phyloP scores from a whole-genome alignment of 2,797 vertebrate species.

The Taenioides sp. region DNA sequence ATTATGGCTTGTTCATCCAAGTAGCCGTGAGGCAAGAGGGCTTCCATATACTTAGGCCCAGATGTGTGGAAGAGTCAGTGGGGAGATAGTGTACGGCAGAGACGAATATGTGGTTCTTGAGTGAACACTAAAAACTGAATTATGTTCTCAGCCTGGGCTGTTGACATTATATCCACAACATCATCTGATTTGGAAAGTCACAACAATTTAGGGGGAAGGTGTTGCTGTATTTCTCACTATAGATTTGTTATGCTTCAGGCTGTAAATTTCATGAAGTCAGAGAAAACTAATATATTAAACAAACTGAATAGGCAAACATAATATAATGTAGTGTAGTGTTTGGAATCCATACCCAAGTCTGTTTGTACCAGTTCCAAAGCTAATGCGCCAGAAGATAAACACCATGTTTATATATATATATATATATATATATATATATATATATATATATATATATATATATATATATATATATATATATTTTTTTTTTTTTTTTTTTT shows the following conservation, averaged over 20 bases:
- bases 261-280: too few relatives aligned
- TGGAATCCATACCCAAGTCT: too few relatives aligned
- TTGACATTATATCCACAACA: slow-evolving; percentile 55
- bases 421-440: too few relatives aligned
- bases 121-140: slow-evolving; percentile 54
- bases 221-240: too few relatives aligned
- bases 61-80: slow-evolving; percentile 80
- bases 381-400: neutral
- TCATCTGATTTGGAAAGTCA: slow-evolving; percentile 34
- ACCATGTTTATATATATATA: neutral
- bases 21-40: slow-evolving; percentile 62
- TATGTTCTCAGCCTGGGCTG: slow-evolving; percentile 46
- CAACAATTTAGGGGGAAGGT: slow-evolving; percentile 24
- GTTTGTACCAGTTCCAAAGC: neutral
- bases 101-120: slow-evolving; percentile 62
- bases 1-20: slow-evolving; percentile 78
- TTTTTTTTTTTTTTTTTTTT: too few relatives aligned
- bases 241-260: too few relatives aligned
- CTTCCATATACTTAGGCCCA: slow-evolving; percentile 77
- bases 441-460: too few relatives aligned
- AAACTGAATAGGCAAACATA: too few relatives aligned
- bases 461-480: too few relatives aligned
- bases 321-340: too few relatives aligned
- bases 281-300: too few relatives aligned
- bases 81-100: slow-evolving; percentile 76